phyloP scores from a whole-genome alignment of 2,113 vertebrate species.

The Artemisiospiza belli region DNA sequence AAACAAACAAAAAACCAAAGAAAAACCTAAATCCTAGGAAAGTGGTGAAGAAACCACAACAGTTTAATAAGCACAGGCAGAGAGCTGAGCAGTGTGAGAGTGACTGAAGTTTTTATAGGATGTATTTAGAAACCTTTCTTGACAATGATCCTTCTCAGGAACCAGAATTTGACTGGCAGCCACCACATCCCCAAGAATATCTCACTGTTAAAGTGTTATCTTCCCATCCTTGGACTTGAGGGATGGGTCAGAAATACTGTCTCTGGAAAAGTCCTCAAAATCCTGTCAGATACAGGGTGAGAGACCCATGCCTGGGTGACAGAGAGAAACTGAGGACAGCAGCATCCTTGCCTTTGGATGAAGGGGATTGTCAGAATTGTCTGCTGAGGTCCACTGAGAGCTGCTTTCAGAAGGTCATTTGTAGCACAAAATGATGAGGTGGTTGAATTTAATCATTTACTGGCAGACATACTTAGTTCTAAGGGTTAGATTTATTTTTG shows the following conservation, averaged over 20 bases:
- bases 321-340: background rate
- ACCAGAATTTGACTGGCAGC: background rate
- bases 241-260: background rate
- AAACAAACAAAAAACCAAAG: background rate
- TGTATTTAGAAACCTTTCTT: background rate
- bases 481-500: background rate
- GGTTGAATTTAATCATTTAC: background rate
- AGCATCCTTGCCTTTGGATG: fast-evolving
- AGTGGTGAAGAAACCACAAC: background rate
- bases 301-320: background rate
- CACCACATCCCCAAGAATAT: background rate
- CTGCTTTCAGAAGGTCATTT: background rate
- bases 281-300: background rate
- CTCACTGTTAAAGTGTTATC: background rate
- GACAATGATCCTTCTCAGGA: background rate
- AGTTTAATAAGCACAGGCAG: background rate
- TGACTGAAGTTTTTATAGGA: background rate
- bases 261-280: background rate
- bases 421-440: background rate
- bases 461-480: background rate
- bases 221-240: background rate
- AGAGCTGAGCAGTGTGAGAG: background rate
- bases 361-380: background rate
- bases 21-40: background rate
- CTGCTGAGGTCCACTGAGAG: background rate